These are phyloP conservation scores for Andrena praecox DNA, from an alignment of 2,888 invertebrate species.

Conservation along the genomic window DNA sequence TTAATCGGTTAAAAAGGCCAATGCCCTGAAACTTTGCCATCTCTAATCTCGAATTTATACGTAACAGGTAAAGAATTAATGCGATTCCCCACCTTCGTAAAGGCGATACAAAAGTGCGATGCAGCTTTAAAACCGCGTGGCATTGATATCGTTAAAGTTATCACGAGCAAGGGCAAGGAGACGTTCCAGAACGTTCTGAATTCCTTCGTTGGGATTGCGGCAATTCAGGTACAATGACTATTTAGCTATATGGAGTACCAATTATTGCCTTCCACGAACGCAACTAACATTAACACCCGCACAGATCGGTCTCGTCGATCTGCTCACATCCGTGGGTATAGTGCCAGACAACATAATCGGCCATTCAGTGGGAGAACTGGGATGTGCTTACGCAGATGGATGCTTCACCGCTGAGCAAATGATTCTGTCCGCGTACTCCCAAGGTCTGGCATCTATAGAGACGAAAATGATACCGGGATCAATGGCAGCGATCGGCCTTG, in stretches of 20 bases:
- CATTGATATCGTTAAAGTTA: conserved; percentile 88
- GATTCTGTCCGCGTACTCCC: conserved; percentile 78
- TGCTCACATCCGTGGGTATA: conserved; percentile 88
- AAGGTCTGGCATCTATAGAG: conserved; percentile 79
- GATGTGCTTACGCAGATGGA: conserved; percentile 98
- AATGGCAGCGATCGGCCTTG: conserved; percentile 95
- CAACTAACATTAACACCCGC: too few species aligned
- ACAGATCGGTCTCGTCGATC: conserved; percentile 88
- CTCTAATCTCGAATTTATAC: too few species aligned
- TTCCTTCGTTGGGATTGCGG: conserved; percentile 91
- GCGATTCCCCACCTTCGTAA: conserved; percentile 88
- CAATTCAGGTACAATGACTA: conserved; percentile 85
- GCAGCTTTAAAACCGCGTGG: conserved; percentile 87
- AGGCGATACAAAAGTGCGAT: conserved; percentile 88
- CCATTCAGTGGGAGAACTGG: conserved; percentile 97
- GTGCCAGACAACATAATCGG: conserved; percentile 91
- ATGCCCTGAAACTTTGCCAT: too few species aligned
- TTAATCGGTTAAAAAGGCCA: too few species aligned
- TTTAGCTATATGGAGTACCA: not conserved
- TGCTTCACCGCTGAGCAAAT: conserved; percentile 89
- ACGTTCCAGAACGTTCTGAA: conserved; percentile 89
- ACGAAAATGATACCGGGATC: conserved; percentile 88
- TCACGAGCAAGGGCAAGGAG: conserved; percentile 87
- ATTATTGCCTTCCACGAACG: not conserved
- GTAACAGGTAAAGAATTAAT: conserved; percentile 88